Evolutionary conservation across 2,113 vertebrate species (phyloP).

Genomic region (Argyrosomus japonicus): DNA sequence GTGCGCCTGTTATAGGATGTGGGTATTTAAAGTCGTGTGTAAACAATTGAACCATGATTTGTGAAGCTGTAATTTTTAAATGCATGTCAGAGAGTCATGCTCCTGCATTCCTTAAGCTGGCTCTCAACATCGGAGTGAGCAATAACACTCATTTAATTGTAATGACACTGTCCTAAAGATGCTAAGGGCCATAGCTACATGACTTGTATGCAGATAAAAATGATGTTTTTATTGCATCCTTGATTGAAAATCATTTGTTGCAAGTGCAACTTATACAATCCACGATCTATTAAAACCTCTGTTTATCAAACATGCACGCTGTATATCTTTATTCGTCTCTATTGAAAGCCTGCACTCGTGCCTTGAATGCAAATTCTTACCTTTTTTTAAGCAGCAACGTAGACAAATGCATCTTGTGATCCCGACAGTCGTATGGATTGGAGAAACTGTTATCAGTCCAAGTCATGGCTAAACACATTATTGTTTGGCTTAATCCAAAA

Average conservation of each 20-base stretch:
- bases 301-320: too few species aligned
- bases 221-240: too few species aligned
- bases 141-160: background rate
- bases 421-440: slow-evolving; percentile 15
- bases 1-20: background rate
- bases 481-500: slow-evolving; percentile 38
- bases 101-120: slow-evolving; percentile 31
- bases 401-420: slow-evolving; percentile 48
- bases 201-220: background rate
- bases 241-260: background rate
- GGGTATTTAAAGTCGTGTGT: background rate
- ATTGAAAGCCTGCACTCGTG: background rate
- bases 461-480: slow-evolving; percentile 35
- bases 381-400: background rate
- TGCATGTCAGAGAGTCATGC: slow-evolving; percentile 48
- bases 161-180: background rate
- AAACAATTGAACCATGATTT: background rate
- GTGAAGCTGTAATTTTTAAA: slow-evolving; percentile 48
- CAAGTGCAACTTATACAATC: background rate
- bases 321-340: background rate
- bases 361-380: slow-evolving; percentile 15
- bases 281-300: background rate
- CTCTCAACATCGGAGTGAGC: background rate
- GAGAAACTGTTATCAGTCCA: slow-evolving; percentile 31
- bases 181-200: background rate